Conservation (phyloP, 2,888 invertebrate genomes). For the Leptopilina drosophilae region DNA sequence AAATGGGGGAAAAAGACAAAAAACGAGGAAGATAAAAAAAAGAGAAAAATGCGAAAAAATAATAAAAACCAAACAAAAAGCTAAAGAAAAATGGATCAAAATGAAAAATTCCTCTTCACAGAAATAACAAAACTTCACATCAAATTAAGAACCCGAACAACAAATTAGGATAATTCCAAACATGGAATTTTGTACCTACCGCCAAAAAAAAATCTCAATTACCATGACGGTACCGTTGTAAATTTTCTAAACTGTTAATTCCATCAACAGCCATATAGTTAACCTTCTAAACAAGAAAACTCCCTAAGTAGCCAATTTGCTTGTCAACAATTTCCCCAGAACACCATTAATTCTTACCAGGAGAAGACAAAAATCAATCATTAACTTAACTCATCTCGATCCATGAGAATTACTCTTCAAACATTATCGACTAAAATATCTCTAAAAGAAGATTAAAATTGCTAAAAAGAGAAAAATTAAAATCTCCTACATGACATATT, state of each 20-base stretch:
- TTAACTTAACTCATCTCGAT: not conserved
- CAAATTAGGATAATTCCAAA: not conserved
- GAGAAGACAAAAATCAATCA: not conserved
- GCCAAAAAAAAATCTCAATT: too few relatives aligned
- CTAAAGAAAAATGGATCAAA: too few relatives aligned
- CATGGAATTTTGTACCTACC: not conserved
- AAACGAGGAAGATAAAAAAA: too few relatives aligned
- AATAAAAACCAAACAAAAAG: too few relatives aligned
- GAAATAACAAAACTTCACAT: too few relatives aligned
- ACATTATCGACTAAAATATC: constrained; percentile 9
- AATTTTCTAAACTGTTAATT: constrained; percentile 27
- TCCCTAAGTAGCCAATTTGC: constrained; percentile 29
- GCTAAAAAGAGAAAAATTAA: not conserved
- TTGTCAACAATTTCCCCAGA: not conserved
- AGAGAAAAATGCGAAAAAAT: too few relatives aligned
- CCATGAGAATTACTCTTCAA: not conserved
- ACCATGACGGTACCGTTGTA: not conserved
- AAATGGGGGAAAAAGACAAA: too few relatives aligned
- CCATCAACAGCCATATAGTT: not conserved
- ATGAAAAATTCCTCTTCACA: too few relatives aligned
- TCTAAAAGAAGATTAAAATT: not conserved
- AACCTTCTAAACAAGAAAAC: not conserved
- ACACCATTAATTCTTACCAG: not conserved
- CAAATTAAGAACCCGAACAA: too few relatives aligned
- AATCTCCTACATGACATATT: constrained; percentile 10